Base-by-base conservation (phyloP, 2,797 vertebrate species). In the Poeciliopsis turneri region DNA sequence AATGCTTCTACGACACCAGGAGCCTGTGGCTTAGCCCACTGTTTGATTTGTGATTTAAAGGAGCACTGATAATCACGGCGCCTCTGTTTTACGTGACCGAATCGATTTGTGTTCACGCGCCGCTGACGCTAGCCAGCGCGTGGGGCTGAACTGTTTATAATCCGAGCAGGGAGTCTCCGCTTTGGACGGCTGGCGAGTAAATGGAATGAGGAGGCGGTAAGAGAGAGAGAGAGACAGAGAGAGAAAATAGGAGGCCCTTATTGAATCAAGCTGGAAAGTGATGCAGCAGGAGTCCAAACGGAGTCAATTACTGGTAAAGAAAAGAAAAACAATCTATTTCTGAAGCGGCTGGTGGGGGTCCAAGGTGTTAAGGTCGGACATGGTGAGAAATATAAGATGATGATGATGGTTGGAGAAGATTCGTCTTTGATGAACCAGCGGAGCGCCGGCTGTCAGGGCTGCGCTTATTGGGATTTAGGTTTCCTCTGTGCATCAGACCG, bases 141-240 rank as follows among this genome's bases (percentile, higher is more conserved):
- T 86, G 89, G 86, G 90, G 84, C 92, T 95, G 96, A 96, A 96
- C 93, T 94, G 81, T 95, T 95, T 94, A 96, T 96, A 96, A 97
- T 97, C 97, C 95, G 92, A 92, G 93, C 93, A 93, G 95, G 94
- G 94, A 94, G 85, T 96, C 96, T 97, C 95, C 92, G 90, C 93
- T 96, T 51, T 96, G 96, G 93, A 93, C 46, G 66, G 83, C 4
- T 18, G 53, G 57, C 46, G 69, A 69, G 30, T 46, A 73, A 84
- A 41, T 71, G 64, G 93, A 91, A 77, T 92, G 88, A 90, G 78
- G 87, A 90, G 78, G 87, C 76, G 78, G 79, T 70, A 70, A 71
- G 81, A 66, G 79, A 49, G 5, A 18, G 18, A 47, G 15, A 49
- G 5, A 18, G 16, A 47, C 4, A 47, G 47, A 47, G 16, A 18